Conservation (phyloP, 2,888 invertebrate species). For the Heteromurus nitidus region DNA sequence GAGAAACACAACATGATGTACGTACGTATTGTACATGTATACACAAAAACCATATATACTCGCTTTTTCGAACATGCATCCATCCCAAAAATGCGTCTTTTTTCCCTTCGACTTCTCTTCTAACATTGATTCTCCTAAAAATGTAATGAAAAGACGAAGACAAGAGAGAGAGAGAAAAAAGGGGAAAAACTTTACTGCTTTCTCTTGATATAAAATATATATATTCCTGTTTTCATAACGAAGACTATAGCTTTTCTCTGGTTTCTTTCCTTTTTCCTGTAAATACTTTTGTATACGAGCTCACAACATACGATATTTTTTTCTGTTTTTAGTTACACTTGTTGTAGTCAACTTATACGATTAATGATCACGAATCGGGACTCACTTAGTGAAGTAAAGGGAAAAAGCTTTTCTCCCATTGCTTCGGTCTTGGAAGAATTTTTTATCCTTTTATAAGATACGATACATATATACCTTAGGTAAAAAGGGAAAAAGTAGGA, state of each 20-base stretch:
- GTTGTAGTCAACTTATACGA: slow-evolving; percentile 27
- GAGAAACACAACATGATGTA: too few species aligned
- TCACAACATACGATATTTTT: background rate
- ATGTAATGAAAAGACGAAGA: background rate
- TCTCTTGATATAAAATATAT: background rate
- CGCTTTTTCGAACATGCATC: too few species aligned
- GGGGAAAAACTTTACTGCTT: background rate
- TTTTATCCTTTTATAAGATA: background rate
- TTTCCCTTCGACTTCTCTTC: too few species aligned
- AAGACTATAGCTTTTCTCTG: background rate
- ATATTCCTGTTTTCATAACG: background rate
- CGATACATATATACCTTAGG: background rate
- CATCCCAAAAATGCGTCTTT: too few species aligned
- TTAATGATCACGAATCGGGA: slow-evolving; percentile 38
- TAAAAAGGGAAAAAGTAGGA: background rate
- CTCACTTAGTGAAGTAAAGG: background rate
- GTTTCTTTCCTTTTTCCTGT: background rate
- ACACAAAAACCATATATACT: too few species aligned
- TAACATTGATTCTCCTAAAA: too few species aligned
- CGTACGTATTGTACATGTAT: too few species aligned
- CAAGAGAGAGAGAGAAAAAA: background rate
- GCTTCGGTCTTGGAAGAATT: background rate
- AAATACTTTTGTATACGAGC: background rate
- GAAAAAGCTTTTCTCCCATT: background rate
- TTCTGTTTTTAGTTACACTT: slow-evolving; percentile 21